These are phyloP conservation scores for Neodiprion fabricii DNA, from an alignment of 1,140 invertebrate genomes.

Conservation along the genomic window DNA sequence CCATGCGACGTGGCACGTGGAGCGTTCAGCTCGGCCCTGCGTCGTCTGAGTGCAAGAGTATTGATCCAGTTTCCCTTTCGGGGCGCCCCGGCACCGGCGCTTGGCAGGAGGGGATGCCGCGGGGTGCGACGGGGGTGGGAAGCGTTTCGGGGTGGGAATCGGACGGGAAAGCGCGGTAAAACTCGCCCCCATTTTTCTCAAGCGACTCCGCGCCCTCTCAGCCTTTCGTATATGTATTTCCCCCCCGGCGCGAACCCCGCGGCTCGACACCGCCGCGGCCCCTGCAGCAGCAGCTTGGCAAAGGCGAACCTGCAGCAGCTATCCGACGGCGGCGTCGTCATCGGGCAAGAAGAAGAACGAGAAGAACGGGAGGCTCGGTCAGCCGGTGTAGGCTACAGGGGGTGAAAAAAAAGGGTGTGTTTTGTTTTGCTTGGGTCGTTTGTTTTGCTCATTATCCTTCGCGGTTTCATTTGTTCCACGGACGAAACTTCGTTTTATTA, in stretches of 20 bases:
- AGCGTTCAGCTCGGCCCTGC: neutral
- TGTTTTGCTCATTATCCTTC: slow-evolving; percentile 19
- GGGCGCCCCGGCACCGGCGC: neutral
- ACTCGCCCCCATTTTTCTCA: slow-evolving; percentile 14
- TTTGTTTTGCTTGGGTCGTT: slow-evolving; percentile 10
- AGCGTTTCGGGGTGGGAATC: neutral
- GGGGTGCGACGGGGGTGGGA: neutral
- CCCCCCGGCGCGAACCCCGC: neutral
- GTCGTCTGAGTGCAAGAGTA: slow-evolving; percentile 13
- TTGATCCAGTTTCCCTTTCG: neutral
- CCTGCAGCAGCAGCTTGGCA: neutral
- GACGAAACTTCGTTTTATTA: neutral
- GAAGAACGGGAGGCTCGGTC: too few relatives aligned
- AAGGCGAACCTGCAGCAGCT: neutral
- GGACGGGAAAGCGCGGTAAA: slow-evolving; percentile 12
- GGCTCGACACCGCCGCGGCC: neutral
- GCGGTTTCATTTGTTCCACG: slow-evolving; percentile 2
- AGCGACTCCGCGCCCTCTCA: slow-evolving; percentile 9
- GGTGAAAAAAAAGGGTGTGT: slow-evolving; percentile 10
- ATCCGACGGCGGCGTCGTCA: neutral
- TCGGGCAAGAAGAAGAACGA: neutral
- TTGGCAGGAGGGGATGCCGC: neutral
- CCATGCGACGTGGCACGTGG: neutral
- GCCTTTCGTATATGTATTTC: neutral
- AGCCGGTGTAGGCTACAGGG: too few relatives aligned